Base-by-base conservation (phyloP, 2,888 invertebrate species). In the Pomacea canaliculata region DNA sequence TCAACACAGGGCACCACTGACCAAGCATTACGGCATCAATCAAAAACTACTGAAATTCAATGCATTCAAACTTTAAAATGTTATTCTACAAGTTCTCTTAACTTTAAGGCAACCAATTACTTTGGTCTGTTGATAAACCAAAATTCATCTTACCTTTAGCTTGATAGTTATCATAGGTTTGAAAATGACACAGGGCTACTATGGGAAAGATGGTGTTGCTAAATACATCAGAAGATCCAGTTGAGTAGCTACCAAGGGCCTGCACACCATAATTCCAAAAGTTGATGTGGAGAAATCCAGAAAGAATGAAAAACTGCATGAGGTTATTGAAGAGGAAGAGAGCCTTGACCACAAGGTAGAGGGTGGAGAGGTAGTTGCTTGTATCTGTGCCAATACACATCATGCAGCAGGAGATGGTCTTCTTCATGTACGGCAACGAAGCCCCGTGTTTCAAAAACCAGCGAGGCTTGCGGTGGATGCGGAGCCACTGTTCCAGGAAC, bases 131-230 rank as follows among this genome's bases (percentile, higher is more conserved):
- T 60, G 16, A 60, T 4, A 60, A 60, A n/a, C n/a, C n/a, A 4
- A 63, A 23, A 10, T n/a, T 18, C 19, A 18, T n/a, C 73, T 68
- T 51, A 60, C 73, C 73, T 19, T 16, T 18, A 27, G 67, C 67
- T 12, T 60, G 37, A 16, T 69, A 10, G 7, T 69, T 69, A 13
- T 74, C 69, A 16, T 74, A 74, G 27, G 74, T 74, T 71, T 78
- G 77, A 56, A 80, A 78, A 70, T 80, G 80, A 63, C 80, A 80
- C 60, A 80, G 60, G 10, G 74, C 80, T n/a, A 78, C 77, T 3
- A 72, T 66, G 7, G 80, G 78, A 62, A 56, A 56, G 12, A 56
- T 16, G 51, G 12, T 7, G 51, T 56, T 56, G 51, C 51, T 56
- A 8, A 56, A 56, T 16, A 1, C 7, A 56, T 56, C 51, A 13